Conservation (phyloP, 2,113 vertebrate species). For the Chitala chitala region DNA sequence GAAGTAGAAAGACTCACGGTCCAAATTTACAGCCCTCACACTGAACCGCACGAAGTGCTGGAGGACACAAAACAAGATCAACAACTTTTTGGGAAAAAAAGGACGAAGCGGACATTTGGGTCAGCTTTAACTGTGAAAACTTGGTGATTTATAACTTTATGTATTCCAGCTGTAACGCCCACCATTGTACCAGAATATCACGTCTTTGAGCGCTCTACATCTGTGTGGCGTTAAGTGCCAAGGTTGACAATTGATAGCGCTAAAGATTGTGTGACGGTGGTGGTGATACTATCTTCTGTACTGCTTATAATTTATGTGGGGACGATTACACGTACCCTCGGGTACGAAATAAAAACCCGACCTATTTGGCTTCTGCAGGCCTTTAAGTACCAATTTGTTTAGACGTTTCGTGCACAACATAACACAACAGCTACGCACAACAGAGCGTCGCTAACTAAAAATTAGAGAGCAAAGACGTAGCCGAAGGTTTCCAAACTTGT, state of each 20-base stretch:
- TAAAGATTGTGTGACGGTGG: not conserved
- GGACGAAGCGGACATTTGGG: constrained; percentile 6
- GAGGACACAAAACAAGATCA: constrained; percentile 4
- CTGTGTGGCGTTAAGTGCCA: not conserved
- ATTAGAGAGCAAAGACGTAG: too few species aligned
- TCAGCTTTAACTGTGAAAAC: constrained; percentile 12
- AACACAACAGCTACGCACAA: not conserved
- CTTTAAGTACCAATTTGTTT: not conserved
- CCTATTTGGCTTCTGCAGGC: not conserved
- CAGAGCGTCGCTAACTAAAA: not conserved
- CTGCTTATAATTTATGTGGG: not conserved
- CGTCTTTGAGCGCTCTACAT: not conserved
- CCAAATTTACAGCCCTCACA: constrained; percentile 1
- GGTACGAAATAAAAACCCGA: not conserved
- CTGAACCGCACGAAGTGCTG: not conserved
- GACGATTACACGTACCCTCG: not conserved
- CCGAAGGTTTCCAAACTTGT: too few species aligned
- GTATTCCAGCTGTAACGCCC: not conserved
- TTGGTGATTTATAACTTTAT: not conserved
- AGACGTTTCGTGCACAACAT: not conserved
- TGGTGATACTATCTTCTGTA: not conserved
- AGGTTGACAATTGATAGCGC: not conserved
- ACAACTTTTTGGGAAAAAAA: not conserved
- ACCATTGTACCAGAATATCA: not conserved
- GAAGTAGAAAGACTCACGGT: not conserved